Percentiles rank a stretch among this genome's conserved stretches.
Conservation (phyloP, 2,113 vertebrate species). For the Ameiurus melas region DNA sequence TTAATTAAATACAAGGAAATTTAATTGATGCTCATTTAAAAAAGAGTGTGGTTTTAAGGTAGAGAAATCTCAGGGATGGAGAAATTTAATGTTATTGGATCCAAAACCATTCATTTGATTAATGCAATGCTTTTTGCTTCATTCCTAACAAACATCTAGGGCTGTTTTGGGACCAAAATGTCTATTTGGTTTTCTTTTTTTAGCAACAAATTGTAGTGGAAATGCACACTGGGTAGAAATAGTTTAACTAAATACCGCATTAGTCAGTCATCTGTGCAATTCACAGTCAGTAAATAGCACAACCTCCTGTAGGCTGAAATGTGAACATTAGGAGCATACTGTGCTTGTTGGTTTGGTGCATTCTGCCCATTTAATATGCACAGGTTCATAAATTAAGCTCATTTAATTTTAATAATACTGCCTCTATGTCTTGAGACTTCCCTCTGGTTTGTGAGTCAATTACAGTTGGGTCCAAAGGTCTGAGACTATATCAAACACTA, state of each 20-base stretch:
- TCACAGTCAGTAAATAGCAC: constrained; percentile 50
- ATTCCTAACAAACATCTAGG: background rate
- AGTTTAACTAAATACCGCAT: constrained; percentile 34
- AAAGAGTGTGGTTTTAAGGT: background rate
- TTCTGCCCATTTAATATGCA: constrained; percentile 71
- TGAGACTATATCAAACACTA: background rate
- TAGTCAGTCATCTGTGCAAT: constrained; percentile 45
- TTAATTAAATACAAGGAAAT: background rate
- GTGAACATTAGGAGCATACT: constrained; percentile 57
- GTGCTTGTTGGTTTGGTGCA: constrained; percentile 60
- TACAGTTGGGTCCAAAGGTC: constrained; percentile 3
- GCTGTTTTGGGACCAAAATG: background rate
- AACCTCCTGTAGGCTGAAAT: constrained; percentile 54
- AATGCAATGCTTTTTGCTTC: background rate
- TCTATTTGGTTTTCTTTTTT: constrained; percentile 10
- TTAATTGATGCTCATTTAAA: background rate
- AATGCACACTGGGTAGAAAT: constrained; percentile 14
- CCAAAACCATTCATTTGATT: background rate
- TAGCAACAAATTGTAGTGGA: constrained; percentile 23
- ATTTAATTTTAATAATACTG: constrained; percentile 71
- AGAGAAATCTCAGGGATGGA: background rate
- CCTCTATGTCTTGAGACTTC: constrained; percentile 68
- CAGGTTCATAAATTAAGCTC: constrained; percentile 70
- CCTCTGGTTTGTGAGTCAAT: background rate
- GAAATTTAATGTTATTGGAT: background rate